Evolutionary conservation across 2,888 invertebrate species (phyloP).

Genomic region (Mesodorylaimus sp.): DNA sequence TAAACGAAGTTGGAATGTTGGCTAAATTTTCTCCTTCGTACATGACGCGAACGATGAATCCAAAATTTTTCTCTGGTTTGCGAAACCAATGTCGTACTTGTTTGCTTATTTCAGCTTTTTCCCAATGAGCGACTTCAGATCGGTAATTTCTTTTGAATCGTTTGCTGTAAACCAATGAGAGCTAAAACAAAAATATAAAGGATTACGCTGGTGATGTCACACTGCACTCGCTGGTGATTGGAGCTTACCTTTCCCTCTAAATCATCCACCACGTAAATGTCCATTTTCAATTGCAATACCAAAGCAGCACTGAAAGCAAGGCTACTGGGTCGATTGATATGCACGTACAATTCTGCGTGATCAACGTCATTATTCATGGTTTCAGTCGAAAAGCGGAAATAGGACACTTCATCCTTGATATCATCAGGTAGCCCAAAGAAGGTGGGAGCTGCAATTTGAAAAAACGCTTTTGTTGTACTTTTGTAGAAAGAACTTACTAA

Average conservation of each 20-base stretch:
- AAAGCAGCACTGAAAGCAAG: too few relatives aligned
- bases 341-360: not conserved
- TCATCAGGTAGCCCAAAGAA: not conserved
- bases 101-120: not conserved
- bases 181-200: not conserved
- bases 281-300: too few relatives aligned
- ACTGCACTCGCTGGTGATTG: too few relatives aligned
- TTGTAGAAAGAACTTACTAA: too few relatives aligned
- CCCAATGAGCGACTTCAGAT: slow-evolving; percentile 4
- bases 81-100: slow-evolving; percentile 7
- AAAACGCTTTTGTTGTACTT: too few relatives aligned
- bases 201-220: too few relatives aligned
- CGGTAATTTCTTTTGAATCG: not conserved
- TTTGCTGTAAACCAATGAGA: not conserved
- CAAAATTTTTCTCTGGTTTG: slow-evolving; percentile 5
- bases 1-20: not conserved
- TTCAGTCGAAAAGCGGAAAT: slow-evolving; percentile 6
- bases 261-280: too few relatives aligned
- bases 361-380: not conserved
- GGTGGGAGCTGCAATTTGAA: slow-evolving; percentile 3
- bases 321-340: too few relatives aligned
- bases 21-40: slow-evolving; percentile 7
- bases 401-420: not conserved
- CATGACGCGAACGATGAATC: not conserved
- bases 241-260: too few relatives aligned